These are phyloP conservation scores for Macrostomum cliftonense DNA, from an alignment of 2,888 invertebrate species.

Conservation along the genomic window DNA sequence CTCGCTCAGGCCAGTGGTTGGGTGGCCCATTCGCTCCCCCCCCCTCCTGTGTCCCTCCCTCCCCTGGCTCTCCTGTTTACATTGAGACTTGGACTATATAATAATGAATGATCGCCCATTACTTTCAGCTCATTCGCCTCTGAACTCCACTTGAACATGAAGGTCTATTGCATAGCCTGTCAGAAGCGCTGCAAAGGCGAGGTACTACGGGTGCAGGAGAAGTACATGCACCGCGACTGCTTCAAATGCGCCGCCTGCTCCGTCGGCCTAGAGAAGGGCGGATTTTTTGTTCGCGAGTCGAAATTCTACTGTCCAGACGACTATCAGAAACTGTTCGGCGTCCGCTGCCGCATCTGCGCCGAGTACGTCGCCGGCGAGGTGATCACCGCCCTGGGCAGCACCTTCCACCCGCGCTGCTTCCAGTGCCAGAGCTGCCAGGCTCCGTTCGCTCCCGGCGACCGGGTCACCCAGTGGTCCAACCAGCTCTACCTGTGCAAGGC, in stretches of 20 bases:
- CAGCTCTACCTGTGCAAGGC: conserved; percentile 1
- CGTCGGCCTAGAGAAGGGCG: conserved; percentile 71
- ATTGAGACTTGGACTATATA: no score
- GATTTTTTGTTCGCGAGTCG: conserved; percentile 79
- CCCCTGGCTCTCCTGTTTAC: no score
- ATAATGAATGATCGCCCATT: no score
- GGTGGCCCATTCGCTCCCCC: no score
- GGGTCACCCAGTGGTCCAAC: conserved; percentile 3
- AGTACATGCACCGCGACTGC: conserved; percentile 89
- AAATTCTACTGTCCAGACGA: conserved; percentile 65
- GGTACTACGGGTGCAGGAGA: conserved; percentile 81
- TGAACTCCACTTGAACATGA: no score
- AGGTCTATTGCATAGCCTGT: conserved; percentile 79
- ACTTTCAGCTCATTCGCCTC: no score
- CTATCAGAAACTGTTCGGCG: conserved; percentile 51
- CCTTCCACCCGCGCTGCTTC: conserved; percentile 18
- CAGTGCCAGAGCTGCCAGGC: conserved; percentile 12
- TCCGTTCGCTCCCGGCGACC: conserved; percentile 5
- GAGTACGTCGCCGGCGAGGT: conserved; percentile 85
- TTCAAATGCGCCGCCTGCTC: conserved; percentile 84
- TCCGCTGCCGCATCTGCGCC: conserved; percentile 70
- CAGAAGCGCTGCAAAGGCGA: conserved; percentile 93
- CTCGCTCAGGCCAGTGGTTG: no score
- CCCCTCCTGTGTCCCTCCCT: no score
- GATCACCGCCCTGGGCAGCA: conserved; percentile 51